A percentile compares a stretch with the other conserved stretches of the same genome.
phyloP scores from a whole-genome alignment of 2,888 invertebrate species.

The Tanypteryx hageni region DNA sequence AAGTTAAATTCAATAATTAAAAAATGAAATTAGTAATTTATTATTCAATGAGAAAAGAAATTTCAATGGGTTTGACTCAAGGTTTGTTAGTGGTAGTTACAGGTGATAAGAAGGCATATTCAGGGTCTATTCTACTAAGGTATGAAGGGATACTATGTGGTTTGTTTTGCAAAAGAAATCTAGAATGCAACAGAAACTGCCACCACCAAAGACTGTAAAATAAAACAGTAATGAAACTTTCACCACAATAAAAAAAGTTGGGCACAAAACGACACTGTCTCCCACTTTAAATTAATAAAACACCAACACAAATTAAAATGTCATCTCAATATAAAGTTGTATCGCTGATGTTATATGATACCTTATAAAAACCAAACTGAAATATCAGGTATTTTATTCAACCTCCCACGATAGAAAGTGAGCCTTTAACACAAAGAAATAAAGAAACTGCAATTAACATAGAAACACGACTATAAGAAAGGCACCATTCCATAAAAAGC shows the following conservation, averaged over 20 bases:
- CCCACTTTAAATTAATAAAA: conserved; percentile 58
- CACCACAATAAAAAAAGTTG: conserved; percentile 25
- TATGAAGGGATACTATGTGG: background rate
- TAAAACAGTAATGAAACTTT: background rate
- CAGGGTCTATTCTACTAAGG: background rate
- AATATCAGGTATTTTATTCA: background rate
- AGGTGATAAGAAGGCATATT: background rate
- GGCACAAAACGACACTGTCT: conserved; percentile 3
- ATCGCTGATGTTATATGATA: background rate
- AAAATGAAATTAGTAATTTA: too few species aligned
- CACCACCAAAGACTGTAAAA: conserved; percentile 49
- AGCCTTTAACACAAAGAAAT: conserved; percentile 15
- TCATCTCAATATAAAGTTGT: background rate
- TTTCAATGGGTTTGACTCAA: too few species aligned
- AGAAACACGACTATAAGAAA: conserved; percentile 26
- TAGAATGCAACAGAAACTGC: conserved; percentile 9
- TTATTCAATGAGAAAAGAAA: too few species aligned
- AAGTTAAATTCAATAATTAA: background rate
- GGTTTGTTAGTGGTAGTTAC: background rate
- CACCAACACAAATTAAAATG: conserved; percentile 65
- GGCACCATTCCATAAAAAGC: conserved; percentile 47
- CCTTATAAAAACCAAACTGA: background rate
- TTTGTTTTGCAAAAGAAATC: background rate
- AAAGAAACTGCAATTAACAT: conserved; percentile 34
- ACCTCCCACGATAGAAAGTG: conserved; percentile 8